Percentiles rank a stretch among this genome's conserved stretches.
Conservation (phyloP, 2,113 vertebrate genomes). For the Phaethon lepturus region DNA sequence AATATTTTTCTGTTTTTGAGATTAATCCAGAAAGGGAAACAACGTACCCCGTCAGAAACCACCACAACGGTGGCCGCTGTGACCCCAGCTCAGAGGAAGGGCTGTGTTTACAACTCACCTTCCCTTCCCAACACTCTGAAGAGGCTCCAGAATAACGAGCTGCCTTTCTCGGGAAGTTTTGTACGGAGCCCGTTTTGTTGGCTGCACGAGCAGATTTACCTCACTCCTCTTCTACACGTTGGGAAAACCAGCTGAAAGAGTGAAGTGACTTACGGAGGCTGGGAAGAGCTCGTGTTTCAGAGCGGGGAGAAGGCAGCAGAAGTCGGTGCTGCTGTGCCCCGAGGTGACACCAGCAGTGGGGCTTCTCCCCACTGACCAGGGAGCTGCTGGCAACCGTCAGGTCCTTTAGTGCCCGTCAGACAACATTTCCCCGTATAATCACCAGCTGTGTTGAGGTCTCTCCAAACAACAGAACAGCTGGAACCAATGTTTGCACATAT, state of each 20-base stretch:
- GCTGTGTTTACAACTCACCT: background rate
- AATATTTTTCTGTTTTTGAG: background rate
- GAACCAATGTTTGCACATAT: background rate
- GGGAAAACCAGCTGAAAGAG: background rate
- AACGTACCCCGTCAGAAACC: background rate
- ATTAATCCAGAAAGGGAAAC: background rate
- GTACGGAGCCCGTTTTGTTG: accelerated
- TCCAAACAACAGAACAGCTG: background rate
- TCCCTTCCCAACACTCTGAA: background rate
- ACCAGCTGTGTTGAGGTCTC: background rate
- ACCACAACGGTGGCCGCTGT: accelerated
- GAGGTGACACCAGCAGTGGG: accelerated
- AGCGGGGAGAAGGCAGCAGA: background rate
- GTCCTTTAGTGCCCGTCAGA: background rate
- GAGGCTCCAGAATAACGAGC: background rate
- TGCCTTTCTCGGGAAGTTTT: background rate
- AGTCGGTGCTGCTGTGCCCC: accelerated
- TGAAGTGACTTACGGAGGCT: background rate
- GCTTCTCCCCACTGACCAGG: background rate
- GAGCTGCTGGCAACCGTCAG: background rate
- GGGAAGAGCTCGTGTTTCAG: accelerated
- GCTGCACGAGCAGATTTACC: background rate
- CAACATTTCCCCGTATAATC: background rate
- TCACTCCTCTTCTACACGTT: background rate
- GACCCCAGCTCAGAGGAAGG: background rate